A percentile compares a stretch with the other conserved stretches of the same genome.
phyloP scores from a whole-genome alignment of 2,888 invertebrate species.

The Oscheius sp. region DNA sequence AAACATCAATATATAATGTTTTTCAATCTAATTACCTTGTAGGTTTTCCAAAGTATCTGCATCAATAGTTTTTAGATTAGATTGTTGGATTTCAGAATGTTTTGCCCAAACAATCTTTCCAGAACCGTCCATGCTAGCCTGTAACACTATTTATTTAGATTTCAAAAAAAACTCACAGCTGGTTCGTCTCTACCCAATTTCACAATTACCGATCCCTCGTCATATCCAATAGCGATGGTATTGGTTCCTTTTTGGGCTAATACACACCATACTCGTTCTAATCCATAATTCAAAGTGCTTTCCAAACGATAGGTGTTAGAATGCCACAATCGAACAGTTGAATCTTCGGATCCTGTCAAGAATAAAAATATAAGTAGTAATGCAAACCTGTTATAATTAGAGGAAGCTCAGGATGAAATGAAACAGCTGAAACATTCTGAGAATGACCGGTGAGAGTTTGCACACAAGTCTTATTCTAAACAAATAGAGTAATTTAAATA shows the following conservation, averaged over 20 bases:
- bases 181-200: constrained; percentile 96
- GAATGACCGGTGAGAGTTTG: constrained; percentile 94
- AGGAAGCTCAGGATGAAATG: constrained; percentile 97
- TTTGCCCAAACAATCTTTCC: constrained; percentile 99
- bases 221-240: constrained; percentile 89
- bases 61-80: constrained; percentile 68
- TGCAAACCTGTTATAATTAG: constrained; percentile 83
- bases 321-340: constrained; percentile 90
- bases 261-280: constrained; percentile 97
- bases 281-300: constrained; percentile 94
- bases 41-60: constrained; percentile 56
- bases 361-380: not conserved
- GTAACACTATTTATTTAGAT: not conserved
- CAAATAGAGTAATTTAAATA: not conserved
- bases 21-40: constrained; percentile 47
- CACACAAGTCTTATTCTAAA: constrained; percentile 54
- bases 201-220: constrained; percentile 93
- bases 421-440: constrained; percentile 87
- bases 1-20: not conserved
- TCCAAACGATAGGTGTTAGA: constrained; percentile 93
- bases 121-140: constrained; percentile 89
- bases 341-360: constrained; percentile 79
- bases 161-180: constrained; percentile 73
- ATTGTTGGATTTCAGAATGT: constrained; percentile 93
- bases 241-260: constrained; percentile 65